A percentile compares a stretch with the other conserved stretches of the same genome.
Conservation (phyloP, 1,140 invertebrate genomes). For the Dinothrombium tinctorium region DNA sequence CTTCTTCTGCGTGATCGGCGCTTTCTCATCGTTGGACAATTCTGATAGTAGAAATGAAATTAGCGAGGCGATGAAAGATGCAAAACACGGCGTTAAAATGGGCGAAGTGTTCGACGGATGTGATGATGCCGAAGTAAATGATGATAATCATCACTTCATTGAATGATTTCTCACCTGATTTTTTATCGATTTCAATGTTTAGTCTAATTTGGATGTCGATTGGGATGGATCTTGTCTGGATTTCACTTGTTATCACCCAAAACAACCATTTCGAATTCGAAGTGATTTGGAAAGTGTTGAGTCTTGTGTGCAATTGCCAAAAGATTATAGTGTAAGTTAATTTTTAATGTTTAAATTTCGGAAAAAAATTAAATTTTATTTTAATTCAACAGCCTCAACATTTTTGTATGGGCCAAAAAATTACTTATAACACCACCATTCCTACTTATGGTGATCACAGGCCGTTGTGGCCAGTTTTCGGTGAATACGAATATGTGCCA, state of each 20-base stretch:
- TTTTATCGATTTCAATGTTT: conserved; percentile 17
- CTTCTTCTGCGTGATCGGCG: too few species aligned
- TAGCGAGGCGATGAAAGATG: too few species aligned
- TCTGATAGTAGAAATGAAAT: too few species aligned
- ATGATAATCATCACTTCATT: background rate
- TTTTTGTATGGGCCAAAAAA: conserved; percentile 39
- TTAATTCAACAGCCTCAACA: conserved; percentile 30
- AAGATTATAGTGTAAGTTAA: conserved; percentile 29
- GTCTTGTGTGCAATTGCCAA: conserved; percentile 32
- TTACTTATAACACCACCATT: conserved; percentile 35
- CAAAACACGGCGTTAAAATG: conserved; percentile 1
- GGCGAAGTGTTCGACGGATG: background rate
- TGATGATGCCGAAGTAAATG: conserved; percentile 3
- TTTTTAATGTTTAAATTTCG: conserved; percentile 1
- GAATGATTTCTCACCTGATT: background rate
- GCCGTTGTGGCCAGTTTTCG: conserved; percentile 53
- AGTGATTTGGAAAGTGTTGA: conserved; percentile 23
- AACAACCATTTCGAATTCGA: conserved; percentile 21
- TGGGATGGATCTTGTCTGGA: conserved; percentile 37
- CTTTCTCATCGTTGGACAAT: too few species aligned
- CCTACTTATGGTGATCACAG: conserved; percentile 48
- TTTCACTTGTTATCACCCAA: conserved; percentile 36
- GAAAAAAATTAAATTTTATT: conserved; percentile 8
- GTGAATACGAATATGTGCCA: conserved; percentile 55
- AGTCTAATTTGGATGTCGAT: conserved; percentile 41